Percentiles rank a stretch among this genome's conserved stretches.
Evolutionary conservation across 2,888 invertebrate genomes (phyloP).

Genomic region (Phrixothrix hirtus): DNA sequence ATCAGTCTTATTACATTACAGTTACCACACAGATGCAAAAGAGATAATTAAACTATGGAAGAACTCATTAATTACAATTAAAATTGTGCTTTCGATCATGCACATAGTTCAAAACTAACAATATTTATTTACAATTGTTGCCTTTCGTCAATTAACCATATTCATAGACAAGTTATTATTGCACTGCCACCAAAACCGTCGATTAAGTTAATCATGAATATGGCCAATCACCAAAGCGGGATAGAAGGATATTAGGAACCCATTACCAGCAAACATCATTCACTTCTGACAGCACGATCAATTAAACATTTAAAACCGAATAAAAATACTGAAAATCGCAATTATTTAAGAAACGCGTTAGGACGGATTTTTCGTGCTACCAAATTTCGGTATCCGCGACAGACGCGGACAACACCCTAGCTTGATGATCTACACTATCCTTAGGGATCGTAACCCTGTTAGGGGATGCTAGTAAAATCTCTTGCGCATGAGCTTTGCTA

Average conservation of each 20-base stretch:
- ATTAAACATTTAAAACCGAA: constrained; percentile 6
- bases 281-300: constrained; percentile 6
- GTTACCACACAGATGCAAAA: constrained; percentile 11
- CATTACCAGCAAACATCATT: constrained; percentile 45
- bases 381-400: constrained; percentile 76
- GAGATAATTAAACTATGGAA: constrained; percentile 8
- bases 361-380: constrained; percentile 54
- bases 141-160: constrained; percentile 43
- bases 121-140: constrained; percentile 15
- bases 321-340: too few species aligned
- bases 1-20: constrained; percentile 24
- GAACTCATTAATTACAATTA: constrained; percentile 14
- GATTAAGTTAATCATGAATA: constrained; percentile 42
- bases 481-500: constrained; percentile 53
- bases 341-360: constrained; percentile 8
- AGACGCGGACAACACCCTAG: constrained; percentile 66
- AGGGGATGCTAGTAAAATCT: constrained; percentile 58
- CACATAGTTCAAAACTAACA: constrained; percentile 15
- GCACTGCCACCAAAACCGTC: constrained; percentile 44
- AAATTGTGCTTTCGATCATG: constrained; percentile 17
- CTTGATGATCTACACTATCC: constrained; percentile 65
- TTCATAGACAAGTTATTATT: constrained; percentile 39
- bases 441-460: constrained; percentile 67
- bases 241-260: constrained; percentile 32
- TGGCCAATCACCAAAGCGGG: constrained; percentile 50